Evolutionary conservation across 1,140 invertebrate species (phyloP).

Genomic region (Drosophila pseudoananassae): DNA sequence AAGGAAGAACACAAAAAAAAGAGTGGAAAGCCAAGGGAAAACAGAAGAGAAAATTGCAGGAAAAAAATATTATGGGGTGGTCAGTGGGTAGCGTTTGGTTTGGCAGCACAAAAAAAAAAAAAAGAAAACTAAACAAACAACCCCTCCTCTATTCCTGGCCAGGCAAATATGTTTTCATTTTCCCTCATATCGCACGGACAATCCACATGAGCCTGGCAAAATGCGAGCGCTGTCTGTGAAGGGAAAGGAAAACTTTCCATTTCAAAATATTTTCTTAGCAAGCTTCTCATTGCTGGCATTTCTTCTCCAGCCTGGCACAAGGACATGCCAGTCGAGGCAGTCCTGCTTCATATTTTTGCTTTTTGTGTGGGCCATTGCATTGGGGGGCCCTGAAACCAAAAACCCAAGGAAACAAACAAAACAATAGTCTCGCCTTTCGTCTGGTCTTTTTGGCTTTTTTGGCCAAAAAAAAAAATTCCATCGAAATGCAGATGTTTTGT

Average conservation of each 20-base stretch:
- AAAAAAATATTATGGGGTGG: not conserved
- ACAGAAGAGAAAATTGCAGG: not conserved
- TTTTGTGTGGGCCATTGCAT: not conserved
- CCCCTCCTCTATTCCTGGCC: not conserved
- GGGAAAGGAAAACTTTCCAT: slow-evolving; percentile 42
- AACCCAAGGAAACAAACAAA: slow-evolving; percentile 2
- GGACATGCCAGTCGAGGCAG: not conserved
- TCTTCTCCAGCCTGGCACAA: slow-evolving; percentile 17
- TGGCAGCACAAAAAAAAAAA: not conserved
- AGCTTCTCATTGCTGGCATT: slow-evolving; percentile 42
- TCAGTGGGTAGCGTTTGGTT: too few species aligned
- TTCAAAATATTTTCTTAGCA: slow-evolving; percentile 52
- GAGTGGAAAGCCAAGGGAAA: not conserved
- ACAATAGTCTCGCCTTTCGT: not conserved
- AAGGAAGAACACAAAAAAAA: slow-evolving; percentile 8
- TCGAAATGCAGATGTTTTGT: slow-evolving; percentile 19
- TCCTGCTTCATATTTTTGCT: not conserved
- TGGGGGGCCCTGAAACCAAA: not conserved
- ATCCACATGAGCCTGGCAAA: not conserved
- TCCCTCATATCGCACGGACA: slow-evolving; percentile 22
- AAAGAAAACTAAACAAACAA: slow-evolving; percentile 35
- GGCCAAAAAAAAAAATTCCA: too few species aligned
- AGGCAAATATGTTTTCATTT: slow-evolving; percentile 51
- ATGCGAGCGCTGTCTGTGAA: not conserved
- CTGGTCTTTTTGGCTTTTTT: not conserved